Conservation (phyloP, 2,113 vertebrate species). For the Opisthocomus hoazin region DNA sequence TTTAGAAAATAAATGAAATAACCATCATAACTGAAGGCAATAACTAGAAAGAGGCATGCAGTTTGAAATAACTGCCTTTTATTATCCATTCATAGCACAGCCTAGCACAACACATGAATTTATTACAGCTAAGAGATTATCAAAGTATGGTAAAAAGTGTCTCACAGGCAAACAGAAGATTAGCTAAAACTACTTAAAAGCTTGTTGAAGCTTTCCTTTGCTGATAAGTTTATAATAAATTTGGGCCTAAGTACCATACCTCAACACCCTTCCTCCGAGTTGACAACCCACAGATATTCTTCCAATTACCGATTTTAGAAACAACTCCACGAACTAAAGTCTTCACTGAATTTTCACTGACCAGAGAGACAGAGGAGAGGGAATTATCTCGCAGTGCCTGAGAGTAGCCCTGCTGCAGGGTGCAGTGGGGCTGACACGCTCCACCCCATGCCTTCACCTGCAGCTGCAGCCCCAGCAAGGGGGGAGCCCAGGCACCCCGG, state of each 20-base stretch:
- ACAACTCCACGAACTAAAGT: neutral
- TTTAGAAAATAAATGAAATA: neutral
- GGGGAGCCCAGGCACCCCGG: accelerated
- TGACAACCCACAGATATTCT: neutral
- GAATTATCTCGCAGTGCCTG: neutral
- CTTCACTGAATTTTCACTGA: neutral
- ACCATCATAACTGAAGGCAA: neutral
- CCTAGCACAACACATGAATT: neutral
- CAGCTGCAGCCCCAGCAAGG: neutral
- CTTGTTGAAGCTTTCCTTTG: neutral
- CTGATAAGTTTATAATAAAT: neutral
- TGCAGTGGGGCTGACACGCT: neutral
- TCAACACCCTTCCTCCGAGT: neutral
- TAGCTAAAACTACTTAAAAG: neutral
- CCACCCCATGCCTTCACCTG: neutral
- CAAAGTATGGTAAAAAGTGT: neutral
- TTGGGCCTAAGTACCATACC: neutral
- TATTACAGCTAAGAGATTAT: neutral
- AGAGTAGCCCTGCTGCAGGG: neutral
- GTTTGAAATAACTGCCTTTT: neutral
- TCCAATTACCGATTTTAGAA: neutral
- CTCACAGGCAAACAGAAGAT: neutral
- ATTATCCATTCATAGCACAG: neutral
- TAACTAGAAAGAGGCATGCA: neutral
- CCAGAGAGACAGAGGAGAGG: neutral